Conservation (phyloP, 2,888 invertebrate genomes). For the Desoria tigrina region DNA sequence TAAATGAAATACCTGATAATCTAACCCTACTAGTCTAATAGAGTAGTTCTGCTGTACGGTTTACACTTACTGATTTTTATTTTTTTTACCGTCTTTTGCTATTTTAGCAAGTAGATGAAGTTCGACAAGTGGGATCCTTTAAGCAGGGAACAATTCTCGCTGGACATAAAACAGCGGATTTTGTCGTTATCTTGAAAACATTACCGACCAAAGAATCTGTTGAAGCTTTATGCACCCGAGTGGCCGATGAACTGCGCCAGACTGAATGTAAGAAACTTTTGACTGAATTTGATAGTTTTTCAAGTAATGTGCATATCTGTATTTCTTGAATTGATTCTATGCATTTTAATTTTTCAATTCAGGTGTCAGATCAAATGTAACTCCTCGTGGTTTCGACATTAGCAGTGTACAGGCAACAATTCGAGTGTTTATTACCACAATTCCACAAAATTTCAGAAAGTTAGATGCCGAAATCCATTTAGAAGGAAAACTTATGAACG, state of each 20-base stretch:
- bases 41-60: neutral
- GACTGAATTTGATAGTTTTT: too few relatives aligned
- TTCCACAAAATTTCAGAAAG: conserved; percentile 87
- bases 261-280: conserved; percentile 57
- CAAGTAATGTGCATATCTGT: too few relatives aligned
- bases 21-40: neutral
- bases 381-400: conserved; percentile 80
- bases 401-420: conserved; percentile 82
- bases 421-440: conserved; percentile 86
- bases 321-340: conserved; percentile 17
- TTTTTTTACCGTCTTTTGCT: conserved; percentile 12
- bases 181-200: conserved; percentile 94
- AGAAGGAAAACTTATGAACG: conserved; percentile 73
- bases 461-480: conserved; percentile 82
- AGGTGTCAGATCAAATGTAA: conserved; percentile 57
- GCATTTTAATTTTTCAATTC: too few relatives aligned
- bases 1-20: too few relatives aligned
- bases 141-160: conserved; percentile 98
- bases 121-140: conserved; percentile 94
- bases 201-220: conserved; percentile 94
- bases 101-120: conserved; percentile 82
- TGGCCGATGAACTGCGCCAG: conserved; percentile 73
- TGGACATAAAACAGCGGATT: conserved; percentile 92
- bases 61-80: conserved; percentile 9
- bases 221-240: conserved; percentile 68